Evolutionary conservation across 2,888 invertebrate genomes (phyloP), one percentile per base, ranked within the genome.

Genomic region (Silvanus unidentatus): DNA sequence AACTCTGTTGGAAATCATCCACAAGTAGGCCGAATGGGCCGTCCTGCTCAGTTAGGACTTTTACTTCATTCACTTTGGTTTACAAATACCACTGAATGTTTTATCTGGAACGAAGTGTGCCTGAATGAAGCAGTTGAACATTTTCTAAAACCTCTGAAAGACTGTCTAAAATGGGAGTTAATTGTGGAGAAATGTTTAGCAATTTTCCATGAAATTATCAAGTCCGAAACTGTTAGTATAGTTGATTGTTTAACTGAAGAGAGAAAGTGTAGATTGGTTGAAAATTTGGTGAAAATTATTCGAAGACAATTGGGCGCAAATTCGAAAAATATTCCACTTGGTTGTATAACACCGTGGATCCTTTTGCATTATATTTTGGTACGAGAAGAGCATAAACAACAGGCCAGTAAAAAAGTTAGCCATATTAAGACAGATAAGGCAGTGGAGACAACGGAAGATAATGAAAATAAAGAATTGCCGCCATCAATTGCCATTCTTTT

Each of bases 321-420:
- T 28, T 70, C 77, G 22, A 82, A 37, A 13, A 37, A 81, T 49
- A 77, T 80, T 70, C 83, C 85, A 0, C 75, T 90, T 42, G 81
- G 82, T 47, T 81, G 84, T 10, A 79, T 88, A 10, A 70, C 80
- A 2, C 88, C 91, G 3, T 93, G 92, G 92, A 84, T 91, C 45
- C 73, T 94, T 45, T 74, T 94, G 55, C 88, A 92, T 72, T 82
- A 83, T 58, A 78, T 93, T 52, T 73, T 93, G 40, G 79, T 85
- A 51, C 74, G 79, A 59, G 83, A 85, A 56, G 86, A 86, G 63
- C 84, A 85, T 57, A 77, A 79, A 54, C 80, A 79, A 34, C 77
- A 82, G 49, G 78, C 79, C 1, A 76, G 75, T 52, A 69, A 70
- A 45, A 62, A 70, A 37, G 59, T 64, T 15, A 55, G 60, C 49